Base-by-base conservation (phyloP, 2,888 invertebrate species). In the Archips xylosteana region DNA sequence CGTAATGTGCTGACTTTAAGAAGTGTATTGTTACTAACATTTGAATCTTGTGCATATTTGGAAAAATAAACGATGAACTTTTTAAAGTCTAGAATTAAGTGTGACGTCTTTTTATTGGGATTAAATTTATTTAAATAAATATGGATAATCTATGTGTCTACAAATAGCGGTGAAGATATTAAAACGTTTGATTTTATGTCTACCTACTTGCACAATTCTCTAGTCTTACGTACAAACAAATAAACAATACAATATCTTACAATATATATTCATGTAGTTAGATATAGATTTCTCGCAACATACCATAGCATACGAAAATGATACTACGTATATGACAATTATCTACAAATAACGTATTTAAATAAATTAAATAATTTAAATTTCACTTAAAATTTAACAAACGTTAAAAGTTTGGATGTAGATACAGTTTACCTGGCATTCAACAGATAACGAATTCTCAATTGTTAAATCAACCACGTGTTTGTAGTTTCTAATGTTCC, bases 21-120 rank as follows among this genome's bases (percentile, higher is more conserved):
- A 74, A 74, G 70, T 74, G 71, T n/a, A 74, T 74, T 67, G 66
- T 67, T 66, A 74, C 60, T 71, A 71, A 70, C 66, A 66, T 62
- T 66, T 74, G 71, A 71, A 71, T 71, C 71, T 71, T 74, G 70
- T 74, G 70, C 73, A 73, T 63, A 66, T 60, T 63, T 49, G 73
- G 49, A 69, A 49, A 32, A 34, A 57, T 23, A 2, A 57, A 63
- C 59, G 64, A 69, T 73, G 49, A 45, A 73, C 59, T 73, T 73
- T 63, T 73, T 69, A 73, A 71, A 74, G 62, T 66, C 59, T 63
- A 51, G 10, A 32, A 15, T 68, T 73, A 59, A 69, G 39, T 42
- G 13, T 57, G 32, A 51, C 32, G 45, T 2, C 54, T 39, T 60
- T 68, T 64, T 47, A 0, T 42, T 42, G 1, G 36, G n/a, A 34